Base-by-base conservation (phyloP, 2,113 vertebrate species). In the Tachysurus vachellii region DNA sequence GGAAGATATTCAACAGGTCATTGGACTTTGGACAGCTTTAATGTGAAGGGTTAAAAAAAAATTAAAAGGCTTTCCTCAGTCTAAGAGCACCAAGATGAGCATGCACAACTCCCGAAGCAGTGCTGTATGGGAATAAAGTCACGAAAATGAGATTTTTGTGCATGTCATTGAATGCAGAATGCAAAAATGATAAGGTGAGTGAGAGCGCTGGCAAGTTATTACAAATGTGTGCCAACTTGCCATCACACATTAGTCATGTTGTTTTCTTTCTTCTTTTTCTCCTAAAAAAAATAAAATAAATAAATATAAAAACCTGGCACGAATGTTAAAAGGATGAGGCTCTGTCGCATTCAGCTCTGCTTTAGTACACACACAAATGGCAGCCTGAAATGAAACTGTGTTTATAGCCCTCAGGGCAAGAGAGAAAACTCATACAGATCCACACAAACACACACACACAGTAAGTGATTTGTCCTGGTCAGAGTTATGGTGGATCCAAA, bases 241-340 rank as follows among this genome's bases (percentile, higher is more conserved):
- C 23, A 28, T 62, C 10, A 21, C 50, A 47, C 23, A 76, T 76
- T 85, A 75, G 83, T 61, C 70, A 85, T 75, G 21, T 61, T 68
- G 10, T 36, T 10, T 68, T 66, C n/a, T 8, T 19, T 73, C 4
- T 73, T 10, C 9, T 66, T 42, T 4, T 8, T 62, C 19, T 13
- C 28, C n/a, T 36, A 36, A 36, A 36, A 36, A 36, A 36, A 36
- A 36, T 36, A 1, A 36, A 36, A 36, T 1, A 36, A 36, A 36
- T 36, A 36, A 36, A 36, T 36, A 36, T 36, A 36, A 23, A n/a
- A 64, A 83, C 36, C n/a, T 79, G 61, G 44, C 73, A 85, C 16
- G 4, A 73, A 73, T 17, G 16, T 47, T 44, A 19, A 85, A 75
- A 76, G 57, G 56, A 61, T 62, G 47, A 76, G 44, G 54, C 14